These are phyloP conservation scores for Antheraea mylitta DNA, from an alignment of 1,140 invertebrate genomes.

Conservation along the genomic window DNA sequence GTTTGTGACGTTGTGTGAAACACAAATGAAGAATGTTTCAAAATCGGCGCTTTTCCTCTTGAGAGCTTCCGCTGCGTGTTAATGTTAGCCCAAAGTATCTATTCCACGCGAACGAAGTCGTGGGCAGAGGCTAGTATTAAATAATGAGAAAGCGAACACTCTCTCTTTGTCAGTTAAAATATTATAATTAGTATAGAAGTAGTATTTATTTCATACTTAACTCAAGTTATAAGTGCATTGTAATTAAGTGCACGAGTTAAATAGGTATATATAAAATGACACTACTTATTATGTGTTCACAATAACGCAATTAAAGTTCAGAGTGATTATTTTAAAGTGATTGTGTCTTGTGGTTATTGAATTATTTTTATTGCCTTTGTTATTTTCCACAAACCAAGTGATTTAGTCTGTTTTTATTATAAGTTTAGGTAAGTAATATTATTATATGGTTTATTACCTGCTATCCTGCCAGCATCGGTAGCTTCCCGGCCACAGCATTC, in stretches of 20 bases:
- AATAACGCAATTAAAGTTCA: neutral
- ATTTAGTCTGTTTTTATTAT: neutral
- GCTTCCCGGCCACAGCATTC: conserved; percentile 60
- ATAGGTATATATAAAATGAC: neutral
- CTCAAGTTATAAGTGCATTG: neutral
- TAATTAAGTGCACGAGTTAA: neutral
- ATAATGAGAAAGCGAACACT: too few relatives aligned
- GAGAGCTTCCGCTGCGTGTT: too few relatives aligned
- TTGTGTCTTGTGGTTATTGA: neutral
- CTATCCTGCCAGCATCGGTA: conserved; percentile 41
- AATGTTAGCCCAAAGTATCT: too few relatives aligned
- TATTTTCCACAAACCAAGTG: neutral
- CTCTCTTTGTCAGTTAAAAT: neutral
- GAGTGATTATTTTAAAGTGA: neutral
- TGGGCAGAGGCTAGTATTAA: too few relatives aligned
- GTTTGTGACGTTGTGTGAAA: too few relatives aligned
- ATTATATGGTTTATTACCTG: conserved; percentile 26
- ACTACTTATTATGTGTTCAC: neutral
- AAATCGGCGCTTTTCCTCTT: too few relatives aligned
- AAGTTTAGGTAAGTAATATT: neutral
- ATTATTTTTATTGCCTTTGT: neutral
- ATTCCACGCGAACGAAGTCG: too few relatives aligned
- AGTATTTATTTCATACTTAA: neutral
- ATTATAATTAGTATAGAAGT: neutral
- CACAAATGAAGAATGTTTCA: too few relatives aligned